A percentile compares a stretch with the other conserved stretches of the same genome.
Evolutionary conservation across 2,797 vertebrate genomes (phyloP).

Genomic region (Caiman crocodilus): DNA sequence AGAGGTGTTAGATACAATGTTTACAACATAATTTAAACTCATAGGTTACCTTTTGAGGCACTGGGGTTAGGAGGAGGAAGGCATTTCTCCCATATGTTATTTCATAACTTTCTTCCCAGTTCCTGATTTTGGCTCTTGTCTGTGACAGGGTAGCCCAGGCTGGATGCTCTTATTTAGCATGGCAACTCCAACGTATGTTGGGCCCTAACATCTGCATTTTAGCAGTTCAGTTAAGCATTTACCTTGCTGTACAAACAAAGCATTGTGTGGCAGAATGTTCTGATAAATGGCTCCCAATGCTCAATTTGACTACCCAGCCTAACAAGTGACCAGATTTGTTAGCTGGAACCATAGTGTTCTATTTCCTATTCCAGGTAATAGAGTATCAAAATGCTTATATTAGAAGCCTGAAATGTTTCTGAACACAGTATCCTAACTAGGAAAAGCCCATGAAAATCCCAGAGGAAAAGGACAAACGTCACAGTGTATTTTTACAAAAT

Average conservation of each 20-base stretch:
- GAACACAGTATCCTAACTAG: background rate
- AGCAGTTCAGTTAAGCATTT: background rate
- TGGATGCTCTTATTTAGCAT: background rate
- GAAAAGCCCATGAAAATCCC: background rate
- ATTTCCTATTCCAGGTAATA: background rate
- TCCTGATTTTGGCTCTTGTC: background rate
- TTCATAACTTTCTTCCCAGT: background rate
- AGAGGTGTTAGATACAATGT: background rate
- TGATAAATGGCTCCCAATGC: background rate
- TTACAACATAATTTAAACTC: background rate
- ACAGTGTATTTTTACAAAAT: background rate
- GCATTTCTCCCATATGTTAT: background rate
- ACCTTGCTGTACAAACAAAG: slow-evolving; percentile 11
- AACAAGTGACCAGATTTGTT: background rate
- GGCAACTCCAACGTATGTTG: background rate
- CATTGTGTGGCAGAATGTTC: background rate
- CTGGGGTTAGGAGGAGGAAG: background rate
- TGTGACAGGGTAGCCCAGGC: slow-evolving; percentile 13
- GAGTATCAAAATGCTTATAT: background rate
- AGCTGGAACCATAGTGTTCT: background rate
- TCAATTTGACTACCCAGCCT: background rate
- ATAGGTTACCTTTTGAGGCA: background rate
- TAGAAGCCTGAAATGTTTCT: slow-evolving; percentile 12
- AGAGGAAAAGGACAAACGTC: background rate
- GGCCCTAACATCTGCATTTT: background rate